A percentile compares a stretch with the other conserved stretches of the same genome.
Conservation (phyloP, 2,797 vertebrate species). For the Spheniscus humboldti region DNA sequence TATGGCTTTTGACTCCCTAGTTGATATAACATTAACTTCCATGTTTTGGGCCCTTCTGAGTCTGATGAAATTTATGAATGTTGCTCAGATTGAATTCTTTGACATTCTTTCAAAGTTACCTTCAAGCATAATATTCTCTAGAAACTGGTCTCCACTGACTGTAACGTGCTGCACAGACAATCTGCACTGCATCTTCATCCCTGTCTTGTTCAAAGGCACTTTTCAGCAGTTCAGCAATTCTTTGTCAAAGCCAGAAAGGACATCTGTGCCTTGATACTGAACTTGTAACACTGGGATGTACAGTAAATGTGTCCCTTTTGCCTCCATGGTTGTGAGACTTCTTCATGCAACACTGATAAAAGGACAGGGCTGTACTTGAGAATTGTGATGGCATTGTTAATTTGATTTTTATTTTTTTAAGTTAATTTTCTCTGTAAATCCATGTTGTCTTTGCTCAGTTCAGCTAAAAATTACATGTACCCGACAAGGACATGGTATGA, state of each 20-base stretch:
- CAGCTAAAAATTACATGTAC: background rate
- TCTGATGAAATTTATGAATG: background rate
- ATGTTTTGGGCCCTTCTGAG: background rate
- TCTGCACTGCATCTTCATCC: slow-evolving; percentile 1
- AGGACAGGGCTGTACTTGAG: background rate
- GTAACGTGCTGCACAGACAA: background rate
- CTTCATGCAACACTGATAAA: background rate
- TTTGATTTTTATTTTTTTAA: background rate
- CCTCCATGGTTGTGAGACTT: background rate
- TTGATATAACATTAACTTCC: background rate
- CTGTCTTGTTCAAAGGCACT: slow-evolving; percentile 43
- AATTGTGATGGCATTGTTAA: background rate
- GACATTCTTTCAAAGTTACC: slow-evolving; percentile 38
- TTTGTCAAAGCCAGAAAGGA: slow-evolving; percentile 21
- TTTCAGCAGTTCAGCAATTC: slow-evolving; percentile 34
- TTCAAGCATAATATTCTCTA: background rate
- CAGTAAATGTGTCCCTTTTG: background rate
- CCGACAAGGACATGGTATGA: background rate
- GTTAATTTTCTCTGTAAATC: background rate
- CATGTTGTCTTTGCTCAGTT: background rate
- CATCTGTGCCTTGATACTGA: slow-evolving; percentile 19
- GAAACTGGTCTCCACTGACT: background rate
- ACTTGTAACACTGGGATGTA: background rate
- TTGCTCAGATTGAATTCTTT: background rate
- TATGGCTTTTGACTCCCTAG: background rate